Conservation (phyloP, 2,113 vertebrate species). For the Oplegnathus fasciatus region DNA sequence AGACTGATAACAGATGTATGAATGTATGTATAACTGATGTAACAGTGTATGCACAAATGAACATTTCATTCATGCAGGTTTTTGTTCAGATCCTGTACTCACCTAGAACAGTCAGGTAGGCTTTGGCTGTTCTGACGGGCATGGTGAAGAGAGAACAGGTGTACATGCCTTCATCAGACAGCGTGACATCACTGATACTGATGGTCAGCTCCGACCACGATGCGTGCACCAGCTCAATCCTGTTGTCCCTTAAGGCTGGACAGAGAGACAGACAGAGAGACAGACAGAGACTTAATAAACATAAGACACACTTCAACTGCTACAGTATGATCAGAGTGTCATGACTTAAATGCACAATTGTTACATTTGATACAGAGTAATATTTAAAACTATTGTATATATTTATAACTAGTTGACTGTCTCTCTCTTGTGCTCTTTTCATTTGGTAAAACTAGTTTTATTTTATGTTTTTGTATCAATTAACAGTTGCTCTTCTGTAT, state of each 20-base stretch:
- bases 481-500: background rate
- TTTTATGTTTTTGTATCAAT: background rate
- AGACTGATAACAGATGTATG: background rate
- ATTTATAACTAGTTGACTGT: background rate
- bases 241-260: conserved; percentile 95
- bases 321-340: too few relatives aligned
- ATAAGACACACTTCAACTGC: background rate
- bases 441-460: background rate
- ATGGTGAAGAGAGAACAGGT: conserved; percentile 99
- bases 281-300: conserved; percentile 1
- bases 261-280: conserved; percentile 46
- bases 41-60: background rate
- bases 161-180: conserved; percentile 96
- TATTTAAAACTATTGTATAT: background rate
- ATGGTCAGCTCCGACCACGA: conserved; percentile 96
- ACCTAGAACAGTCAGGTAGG: conserved; percentile 97
- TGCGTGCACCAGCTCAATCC: conserved; percentile 95
- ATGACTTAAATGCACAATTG: background rate
- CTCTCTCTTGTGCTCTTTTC: background rate
- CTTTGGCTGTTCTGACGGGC: conserved; percentile 98
- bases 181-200: conserved; percentile 93
- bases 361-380: background rate
- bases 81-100: conserved; percentile 70
- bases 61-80: background rate
- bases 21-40: background rate